Base-by-base conservation (phyloP, 37 sponge, comb jelly and placozoan genomes). In the Agelas oroides region DNA sequence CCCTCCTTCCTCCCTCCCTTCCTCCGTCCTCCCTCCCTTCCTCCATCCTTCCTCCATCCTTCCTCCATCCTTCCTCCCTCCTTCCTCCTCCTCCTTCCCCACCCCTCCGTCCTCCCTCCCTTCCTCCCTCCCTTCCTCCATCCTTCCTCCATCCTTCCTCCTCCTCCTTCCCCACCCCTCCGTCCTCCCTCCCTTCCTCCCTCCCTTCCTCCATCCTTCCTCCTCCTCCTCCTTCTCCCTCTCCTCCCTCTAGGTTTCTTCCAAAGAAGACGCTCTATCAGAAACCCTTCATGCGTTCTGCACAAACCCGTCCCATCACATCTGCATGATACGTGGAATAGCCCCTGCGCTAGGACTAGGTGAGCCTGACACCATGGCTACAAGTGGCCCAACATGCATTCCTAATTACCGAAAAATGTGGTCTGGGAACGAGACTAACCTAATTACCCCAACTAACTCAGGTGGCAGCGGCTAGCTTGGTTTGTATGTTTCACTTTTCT, bases 301-400 rank as follows among this genome's bases (percentile, higher is more conserved):
- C 46, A 36, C 55, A 63, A 60, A 80, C 38, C 86, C 86, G 0
- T 28, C 54, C 40, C 36, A 60, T n/a, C 96, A 90, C 23, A 87
- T 95, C 46, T 88, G 90, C 37, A 65, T 95, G 25, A 83, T 95
- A 28, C 62, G 71, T 41, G 93, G 93, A 33, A 73, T 95, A 14
- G 60, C 63, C 35, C 64, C 82, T 28, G 91, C 82, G 1, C 69
- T 87, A 40, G 91, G 74, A 0, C 63, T 93, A 33, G 87, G 87
- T 86, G 31, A 38, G 76, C 5, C 14, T 61, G 3, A 59, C 14
- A 59, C 40, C 24, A 57, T 23, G 33, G 2, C 23, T 58, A 15
- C 19, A 74, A 17, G 59, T 85, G 53, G 31, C 21, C 28, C 5
- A 35, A 30, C 65, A 20, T 28, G 18, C 58, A 56, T 18, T 46